Percentiles rank a stretch among this genome's conserved stretches.
These are phyloP conservation scores for Pyrrhia umbra DNA, from an alignment of 2,888 invertebrate genomes.

Conservation along the genomic window DNA sequence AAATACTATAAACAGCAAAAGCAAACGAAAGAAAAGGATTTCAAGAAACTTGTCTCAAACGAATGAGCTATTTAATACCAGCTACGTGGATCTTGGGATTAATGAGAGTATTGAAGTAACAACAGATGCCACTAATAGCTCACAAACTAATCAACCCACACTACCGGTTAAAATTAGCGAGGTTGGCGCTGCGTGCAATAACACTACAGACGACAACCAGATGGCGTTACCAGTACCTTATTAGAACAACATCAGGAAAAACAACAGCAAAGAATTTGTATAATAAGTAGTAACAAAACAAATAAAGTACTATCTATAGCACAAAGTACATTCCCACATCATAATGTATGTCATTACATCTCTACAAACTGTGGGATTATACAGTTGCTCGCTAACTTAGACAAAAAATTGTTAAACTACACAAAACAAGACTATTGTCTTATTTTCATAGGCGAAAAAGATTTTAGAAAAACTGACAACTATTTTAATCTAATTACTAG, in stretches of 20 bases:
- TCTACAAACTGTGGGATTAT: conserved; percentile 11
- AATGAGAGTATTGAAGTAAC: conserved; percentile 1
- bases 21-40: conserved; percentile 3
- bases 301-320: conserved; percentile 10
- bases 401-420: background rate
- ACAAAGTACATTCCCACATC: background rate
- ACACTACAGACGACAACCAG: background rate
- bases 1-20: background rate
- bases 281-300: conserved; percentile 2
- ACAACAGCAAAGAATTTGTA: background rate
- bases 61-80: background rate
- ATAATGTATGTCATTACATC: background rate
- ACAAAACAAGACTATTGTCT: conserved; percentile 1
- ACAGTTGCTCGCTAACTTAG: background rate
- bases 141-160: background rate
- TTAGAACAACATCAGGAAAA: background rate
- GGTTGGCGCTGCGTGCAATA: no score
- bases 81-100: conserved; percentile 10
- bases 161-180: no score
- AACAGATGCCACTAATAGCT: conserved; percentile 17
- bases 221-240: background rate
- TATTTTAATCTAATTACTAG: background rate
- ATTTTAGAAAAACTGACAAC: conserved; percentile 1
- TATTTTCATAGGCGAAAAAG: background rate
- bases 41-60: background rate